Conservation (phyloP, 2,113 vertebrate genomes). For the Chroicocephalus ridibundus region DNA sequence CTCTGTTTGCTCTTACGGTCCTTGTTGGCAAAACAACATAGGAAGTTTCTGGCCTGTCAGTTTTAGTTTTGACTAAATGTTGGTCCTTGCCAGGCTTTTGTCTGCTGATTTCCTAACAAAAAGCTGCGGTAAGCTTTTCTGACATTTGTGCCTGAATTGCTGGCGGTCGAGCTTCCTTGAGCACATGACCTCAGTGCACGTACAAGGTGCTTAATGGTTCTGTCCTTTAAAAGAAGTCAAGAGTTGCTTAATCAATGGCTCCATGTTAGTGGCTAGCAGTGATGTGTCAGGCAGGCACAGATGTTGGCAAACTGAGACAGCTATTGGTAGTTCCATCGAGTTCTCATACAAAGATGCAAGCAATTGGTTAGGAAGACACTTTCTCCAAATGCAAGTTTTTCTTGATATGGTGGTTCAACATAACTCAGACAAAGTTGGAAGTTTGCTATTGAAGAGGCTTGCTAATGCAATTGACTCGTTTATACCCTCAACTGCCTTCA, state of each 20-base stretch:
- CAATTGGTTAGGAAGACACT: not conserved
- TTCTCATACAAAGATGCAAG: not conserved
- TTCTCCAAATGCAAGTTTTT: not conserved
- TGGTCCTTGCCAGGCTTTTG: not conserved
- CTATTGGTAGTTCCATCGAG: not conserved
- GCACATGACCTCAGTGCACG: not conserved
- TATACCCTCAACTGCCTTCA: not conserved
- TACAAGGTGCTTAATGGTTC: not conserved
- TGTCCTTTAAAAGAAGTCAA: not conserved
- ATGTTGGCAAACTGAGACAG: not conserved
- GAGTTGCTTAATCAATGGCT: not conserved
- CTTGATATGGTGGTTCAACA: not conserved
- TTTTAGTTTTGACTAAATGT: not conserved
- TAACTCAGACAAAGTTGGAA: not conserved
- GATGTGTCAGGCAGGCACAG: not conserved
- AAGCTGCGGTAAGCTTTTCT: not conserved
- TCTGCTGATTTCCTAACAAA: not conserved
- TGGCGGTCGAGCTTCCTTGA: not conserved
- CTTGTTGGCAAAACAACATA: not conserved
- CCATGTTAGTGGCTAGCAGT: rapidly evolving
- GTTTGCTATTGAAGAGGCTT: not conserved
- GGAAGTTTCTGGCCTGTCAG: not conserved
- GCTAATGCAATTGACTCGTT: not conserved
- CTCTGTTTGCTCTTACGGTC: not conserved
- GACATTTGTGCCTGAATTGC: not conserved